phyloP scores from a whole-genome alignment of 2,113 vertebrate genomes.

The Campylorhamphus procurvoides region DNA sequence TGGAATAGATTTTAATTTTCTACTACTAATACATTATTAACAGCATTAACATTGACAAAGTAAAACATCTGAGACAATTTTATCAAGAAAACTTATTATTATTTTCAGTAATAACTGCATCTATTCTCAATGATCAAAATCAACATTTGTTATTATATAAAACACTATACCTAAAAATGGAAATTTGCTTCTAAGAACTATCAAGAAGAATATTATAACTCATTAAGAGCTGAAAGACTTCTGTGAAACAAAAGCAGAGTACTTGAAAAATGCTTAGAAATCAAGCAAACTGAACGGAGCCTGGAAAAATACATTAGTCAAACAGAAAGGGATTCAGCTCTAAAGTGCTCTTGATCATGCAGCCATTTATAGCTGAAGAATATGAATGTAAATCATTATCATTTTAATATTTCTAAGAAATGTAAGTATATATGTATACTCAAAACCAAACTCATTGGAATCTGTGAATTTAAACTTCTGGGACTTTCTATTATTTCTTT shows the following conservation, averaged over 20 bases:
- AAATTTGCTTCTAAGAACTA: background rate
- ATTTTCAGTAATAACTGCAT: background rate
- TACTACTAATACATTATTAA: background rate
- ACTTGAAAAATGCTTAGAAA: conserved; percentile 17
- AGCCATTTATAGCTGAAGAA: background rate
- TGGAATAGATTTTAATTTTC: background rate
- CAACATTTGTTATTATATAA: background rate
- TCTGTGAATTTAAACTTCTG: background rate
- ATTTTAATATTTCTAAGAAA: background rate
- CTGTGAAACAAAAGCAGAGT: background rate
- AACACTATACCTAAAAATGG: background rate
- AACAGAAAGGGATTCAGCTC: background rate
- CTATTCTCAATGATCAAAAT: background rate
- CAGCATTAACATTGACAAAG: background rate
- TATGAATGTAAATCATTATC: background rate
- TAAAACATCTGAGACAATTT: background rate
- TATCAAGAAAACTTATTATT: background rate
- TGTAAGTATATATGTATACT: background rate
- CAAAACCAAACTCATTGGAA: background rate
- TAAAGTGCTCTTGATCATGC: background rate
- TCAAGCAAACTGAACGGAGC: background rate
- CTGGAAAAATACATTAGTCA: background rate
- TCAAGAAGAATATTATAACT: conserved; percentile 4
- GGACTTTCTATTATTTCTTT: background rate
- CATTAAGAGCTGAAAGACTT: background rate